A percentile compares a stretch with the other conserved stretches of the same genome.
These are phyloP conservation scores for Xanthostigma xanthostigma DNA, from an alignment of 2,888 invertebrate genomes.

Conservation along the genomic window DNA sequence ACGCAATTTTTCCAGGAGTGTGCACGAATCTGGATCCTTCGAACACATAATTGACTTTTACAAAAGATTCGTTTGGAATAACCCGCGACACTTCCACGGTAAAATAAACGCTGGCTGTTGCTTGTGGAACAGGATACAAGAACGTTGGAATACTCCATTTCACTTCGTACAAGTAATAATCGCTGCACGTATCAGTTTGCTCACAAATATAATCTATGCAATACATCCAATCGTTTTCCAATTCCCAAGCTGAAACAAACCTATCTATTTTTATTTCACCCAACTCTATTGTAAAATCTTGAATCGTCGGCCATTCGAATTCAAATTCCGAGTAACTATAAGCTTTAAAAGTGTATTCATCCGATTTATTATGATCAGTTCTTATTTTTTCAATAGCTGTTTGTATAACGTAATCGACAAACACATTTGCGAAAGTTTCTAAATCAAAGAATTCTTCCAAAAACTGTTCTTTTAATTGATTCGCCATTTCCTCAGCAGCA, in stretches of 20 bases:
- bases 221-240: slow-evolving; percentile 17
- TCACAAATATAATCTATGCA: slow-evolving; percentile 15
- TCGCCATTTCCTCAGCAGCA: too few species aligned
- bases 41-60: slow-evolving; percentile 25
- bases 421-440: too few species aligned
- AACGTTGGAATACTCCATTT: slow-evolving; percentile 29
- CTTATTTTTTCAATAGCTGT: too few species aligned
- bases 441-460: too few species aligned
- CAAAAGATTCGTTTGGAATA: slow-evolving; percentile 17
- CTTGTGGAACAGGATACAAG: slow-evolving; percentile 29
- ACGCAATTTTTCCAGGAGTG: slow-evolving; percentile 19
- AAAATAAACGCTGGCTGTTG: slow-evolving; percentile 30
- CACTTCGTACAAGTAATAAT: slow-evolving; percentile 20
- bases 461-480: too few species aligned
- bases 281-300: too few species aligned
- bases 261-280: too few species aligned
- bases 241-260: slow-evolving; percentile 13
- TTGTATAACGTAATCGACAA: too few species aligned
- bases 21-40: slow-evolving; percentile 24
- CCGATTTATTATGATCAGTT: too few species aligned
- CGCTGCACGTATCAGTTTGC: slow-evolving; percentile 17
- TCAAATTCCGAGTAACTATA: too few species aligned
- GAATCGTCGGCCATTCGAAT: too few species aligned
- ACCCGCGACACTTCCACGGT: slow-evolving; percentile 23
- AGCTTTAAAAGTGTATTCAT: too few species aligned